Evolutionary conservation across 2,888 invertebrate species (phyloP).

Genomic region (Branchipolynoe longqiensis): DNA sequence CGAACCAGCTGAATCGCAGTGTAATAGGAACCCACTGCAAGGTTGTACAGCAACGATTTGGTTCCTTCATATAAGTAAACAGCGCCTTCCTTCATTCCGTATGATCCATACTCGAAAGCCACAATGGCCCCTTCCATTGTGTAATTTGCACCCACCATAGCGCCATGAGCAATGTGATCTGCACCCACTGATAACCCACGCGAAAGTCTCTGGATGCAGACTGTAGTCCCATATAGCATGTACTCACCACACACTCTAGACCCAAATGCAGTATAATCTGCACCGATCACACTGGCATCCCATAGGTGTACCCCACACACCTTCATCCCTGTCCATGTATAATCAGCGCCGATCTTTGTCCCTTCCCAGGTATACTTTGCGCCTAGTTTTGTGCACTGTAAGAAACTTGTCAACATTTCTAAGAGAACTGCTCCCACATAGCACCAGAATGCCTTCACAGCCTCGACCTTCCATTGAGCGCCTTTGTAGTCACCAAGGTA

Average conservation of each 20-base stretch:
- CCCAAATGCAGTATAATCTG: slow-evolving; percentile 53
- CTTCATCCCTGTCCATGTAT: slow-evolving; percentile 45
- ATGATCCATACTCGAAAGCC: slow-evolving; percentile 62
- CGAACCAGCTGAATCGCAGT: slow-evolving; percentile 17
- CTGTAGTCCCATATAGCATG: slow-evolving; percentile 52
- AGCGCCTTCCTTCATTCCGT: slow-evolving; percentile 62
- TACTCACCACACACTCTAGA: slow-evolving; percentile 34
- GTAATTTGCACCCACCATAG: slow-evolving; percentile 49
- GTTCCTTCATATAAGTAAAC: slow-evolving; percentile 54
- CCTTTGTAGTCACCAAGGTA: slow-evolving; percentile 63
- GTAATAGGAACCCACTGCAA: slow-evolving; percentile 26
- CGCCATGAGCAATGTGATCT: slow-evolving; percentile 38
- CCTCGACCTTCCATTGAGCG: slow-evolving; percentile 60
- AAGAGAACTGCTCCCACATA: slow-evolving; percentile 14
- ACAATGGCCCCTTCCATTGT: slow-evolving; percentile 56
- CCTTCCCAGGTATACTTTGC: slow-evolving; percentile 36
- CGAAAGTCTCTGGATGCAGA: slow-evolving; percentile 43
- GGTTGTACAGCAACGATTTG: slow-evolving; percentile 23
- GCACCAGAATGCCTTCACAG: slow-evolving; percentile 50
- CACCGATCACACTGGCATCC: slow-evolving; percentile 25
- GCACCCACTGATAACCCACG: slow-evolving; percentile 23
- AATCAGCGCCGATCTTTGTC: slow-evolving; percentile 1
- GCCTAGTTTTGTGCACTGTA: slow-evolving; percentile 32
- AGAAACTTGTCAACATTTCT: not conserved
- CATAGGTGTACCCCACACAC: slow-evolving; percentile 38